These are phyloP conservation scores for Umimayanthus chanpuru DNA, from an alignment of 92 coral and sea anemone species.

Conservation along the genomic window DNA sequence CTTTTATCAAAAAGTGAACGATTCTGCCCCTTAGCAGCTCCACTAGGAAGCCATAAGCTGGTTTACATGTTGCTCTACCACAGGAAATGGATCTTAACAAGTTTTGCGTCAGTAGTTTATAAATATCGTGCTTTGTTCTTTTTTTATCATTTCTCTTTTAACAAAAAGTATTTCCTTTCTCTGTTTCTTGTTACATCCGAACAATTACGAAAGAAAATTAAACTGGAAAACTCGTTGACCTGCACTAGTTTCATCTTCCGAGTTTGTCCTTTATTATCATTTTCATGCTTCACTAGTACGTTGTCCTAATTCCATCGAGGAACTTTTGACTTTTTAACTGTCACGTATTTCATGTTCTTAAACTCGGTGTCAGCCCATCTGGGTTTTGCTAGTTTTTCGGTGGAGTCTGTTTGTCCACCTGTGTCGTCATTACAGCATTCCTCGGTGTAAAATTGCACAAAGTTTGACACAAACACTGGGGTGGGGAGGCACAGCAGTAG, in stretches of 20 bases:
- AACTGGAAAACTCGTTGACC: not conserved
- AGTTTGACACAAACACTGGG: constrained; percentile 85
- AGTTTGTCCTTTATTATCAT: not conserved
- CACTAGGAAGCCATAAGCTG: too few relatives aligned
- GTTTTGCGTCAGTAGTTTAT: not conserved
- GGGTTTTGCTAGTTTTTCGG: not conserved
- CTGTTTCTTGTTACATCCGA: not conserved
- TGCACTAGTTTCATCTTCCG: not conserved
- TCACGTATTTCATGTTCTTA: constrained; percentile 29
- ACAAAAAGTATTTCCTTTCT: not conserved
- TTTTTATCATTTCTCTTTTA: not conserved
- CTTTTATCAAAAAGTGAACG: too few relatives aligned
- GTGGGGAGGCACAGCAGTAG: constrained; percentile 81
- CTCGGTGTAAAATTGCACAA: constrained; percentile 74
- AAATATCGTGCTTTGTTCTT: not conserved
- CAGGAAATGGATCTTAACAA: too few relatives aligned
- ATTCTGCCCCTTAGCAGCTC: too few relatives aligned
- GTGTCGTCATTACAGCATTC: constrained; percentile 31
- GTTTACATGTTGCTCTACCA: too few relatives aligned
- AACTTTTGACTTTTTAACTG: constrained; percentile 14
- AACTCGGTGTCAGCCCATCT: constrained; percentile 4
- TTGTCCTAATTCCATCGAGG: not conserved
- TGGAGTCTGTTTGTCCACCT: not conserved
- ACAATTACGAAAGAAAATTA: not conserved
- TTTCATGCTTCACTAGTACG: not conserved